phyloP scores from a whole-genome alignment of 2,888 invertebrate genomes.

The Cosmopolites sordidus region DNA sequence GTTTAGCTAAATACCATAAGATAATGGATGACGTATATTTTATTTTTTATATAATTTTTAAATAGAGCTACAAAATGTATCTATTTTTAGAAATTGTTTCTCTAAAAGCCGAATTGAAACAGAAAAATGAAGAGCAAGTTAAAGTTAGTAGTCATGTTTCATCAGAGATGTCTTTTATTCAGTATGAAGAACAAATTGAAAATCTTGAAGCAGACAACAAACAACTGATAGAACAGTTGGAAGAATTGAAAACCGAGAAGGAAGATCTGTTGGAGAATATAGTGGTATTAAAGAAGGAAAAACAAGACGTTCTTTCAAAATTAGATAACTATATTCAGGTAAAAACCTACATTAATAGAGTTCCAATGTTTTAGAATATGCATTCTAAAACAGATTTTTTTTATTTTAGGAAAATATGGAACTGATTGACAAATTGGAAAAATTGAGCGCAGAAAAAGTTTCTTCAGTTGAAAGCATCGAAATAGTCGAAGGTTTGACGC shows the following conservation, averaged over 20 bases:
- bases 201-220: slow-evolving; percentile 52
- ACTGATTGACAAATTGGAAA: slow-evolving; percentile 66
- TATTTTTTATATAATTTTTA: slow-evolving; percentile 4
- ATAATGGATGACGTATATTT: too few species aligned
- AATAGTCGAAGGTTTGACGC: slow-evolving; percentile 67
- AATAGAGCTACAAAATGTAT: neutral
- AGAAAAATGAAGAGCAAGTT: slow-evolving; percentile 54
- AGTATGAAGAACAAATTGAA: slow-evolving; percentile 72
- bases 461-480: slow-evolving; percentile 74
- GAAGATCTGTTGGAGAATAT: slow-evolving; percentile 54
- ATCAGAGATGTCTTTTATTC: slow-evolving; percentile 72
- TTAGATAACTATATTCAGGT: slow-evolving; percentile 63
- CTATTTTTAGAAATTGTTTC: slow-evolving; percentile 52
- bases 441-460: slow-evolving; percentile 66
- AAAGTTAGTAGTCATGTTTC: slow-evolving; percentile 61
- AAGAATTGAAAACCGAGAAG: slow-evolving; percentile 53
- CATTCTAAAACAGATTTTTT: too few species aligned
- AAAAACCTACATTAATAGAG: neutral
- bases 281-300: slow-evolving; percentile 57
- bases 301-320: slow-evolving; percentile 58
- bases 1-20: too few species aligned
- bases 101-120: slow-evolving; percentile 59
- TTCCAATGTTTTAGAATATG: too few species aligned
- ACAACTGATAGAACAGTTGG: slow-evolving; percentile 51
- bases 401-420: slow-evolving; percentile 67